These are phyloP conservation scores for Aleadryas rufinucha DNA, from an alignment of 2,113 vertebrate species.

Conservation along the genomic window DNA sequence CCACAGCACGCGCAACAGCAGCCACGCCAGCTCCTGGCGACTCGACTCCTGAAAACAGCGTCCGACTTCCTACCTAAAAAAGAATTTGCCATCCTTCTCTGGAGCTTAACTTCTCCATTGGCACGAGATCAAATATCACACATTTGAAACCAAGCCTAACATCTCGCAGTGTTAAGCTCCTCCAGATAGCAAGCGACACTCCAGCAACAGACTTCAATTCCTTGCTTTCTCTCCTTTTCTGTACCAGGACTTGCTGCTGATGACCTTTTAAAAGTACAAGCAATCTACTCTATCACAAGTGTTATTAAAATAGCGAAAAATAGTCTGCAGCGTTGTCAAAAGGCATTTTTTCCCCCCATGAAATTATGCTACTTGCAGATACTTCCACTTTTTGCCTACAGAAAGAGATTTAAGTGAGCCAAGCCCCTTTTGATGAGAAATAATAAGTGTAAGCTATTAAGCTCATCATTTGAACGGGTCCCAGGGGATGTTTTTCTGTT, in stretches of 20 bases:
- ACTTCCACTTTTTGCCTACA: background rate
- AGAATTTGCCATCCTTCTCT: rapidly evolving
- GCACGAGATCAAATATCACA: background rate
- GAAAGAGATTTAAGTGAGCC: background rate
- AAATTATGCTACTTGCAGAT: background rate
- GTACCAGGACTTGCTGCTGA: background rate
- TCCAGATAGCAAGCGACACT: background rate
- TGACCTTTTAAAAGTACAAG: background rate
- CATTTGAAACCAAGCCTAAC: background rate
- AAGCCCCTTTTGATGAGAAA: background rate
- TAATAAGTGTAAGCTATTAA: background rate
- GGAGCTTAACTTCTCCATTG: background rate
- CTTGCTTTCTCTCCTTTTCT: background rate
- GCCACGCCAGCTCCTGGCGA: background rate
- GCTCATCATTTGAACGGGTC: background rate
- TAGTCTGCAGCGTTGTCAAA: background rate
- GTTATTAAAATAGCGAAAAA: background rate
- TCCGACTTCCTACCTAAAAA: rapidly evolving
- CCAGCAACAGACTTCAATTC: background rate
- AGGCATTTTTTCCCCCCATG: background rate
- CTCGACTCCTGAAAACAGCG: rapidly evolving
- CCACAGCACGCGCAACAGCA: background rate
- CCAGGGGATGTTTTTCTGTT: too few species aligned
- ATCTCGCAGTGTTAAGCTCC: background rate
- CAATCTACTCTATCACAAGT: background rate